A percentile compares a stretch with the other conserved stretches of the same genome.
Conservation (phyloP, 2,113 vertebrate genomes). For the Tyrannus savana region DNA sequence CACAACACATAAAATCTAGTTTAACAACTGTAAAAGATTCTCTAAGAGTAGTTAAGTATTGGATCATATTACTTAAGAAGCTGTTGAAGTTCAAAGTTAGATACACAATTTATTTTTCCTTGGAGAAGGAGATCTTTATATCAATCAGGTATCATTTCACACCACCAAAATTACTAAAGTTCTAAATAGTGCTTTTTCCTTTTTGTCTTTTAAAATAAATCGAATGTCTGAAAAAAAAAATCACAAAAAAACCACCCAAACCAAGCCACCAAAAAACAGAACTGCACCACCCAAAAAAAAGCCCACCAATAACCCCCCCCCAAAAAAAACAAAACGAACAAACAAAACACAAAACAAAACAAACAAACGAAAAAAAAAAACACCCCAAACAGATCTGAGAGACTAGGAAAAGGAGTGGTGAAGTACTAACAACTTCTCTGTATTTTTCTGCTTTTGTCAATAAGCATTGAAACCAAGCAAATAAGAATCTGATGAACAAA, state of each 20-base stretch:
- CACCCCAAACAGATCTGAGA: neutral
- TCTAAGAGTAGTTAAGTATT: neutral
- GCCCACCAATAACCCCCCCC: fast-evolving
- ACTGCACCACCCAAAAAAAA: neutral
- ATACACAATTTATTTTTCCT: neutral
- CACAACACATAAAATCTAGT: neutral
- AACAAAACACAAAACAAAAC: no score
- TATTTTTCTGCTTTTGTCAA: neutral
- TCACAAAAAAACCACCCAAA: neutral
- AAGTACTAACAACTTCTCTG: neutral
- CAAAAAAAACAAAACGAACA: neutral
- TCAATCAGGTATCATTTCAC: neutral
- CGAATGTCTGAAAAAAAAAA: neutral
- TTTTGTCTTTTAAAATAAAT: neutral
- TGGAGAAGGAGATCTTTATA: neutral
- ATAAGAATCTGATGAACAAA: neutral
- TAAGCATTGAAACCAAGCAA: neutral
- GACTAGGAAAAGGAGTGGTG: neutral
- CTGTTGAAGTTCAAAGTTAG: neutral
- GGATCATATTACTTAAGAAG: neutral
- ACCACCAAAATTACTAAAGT: neutral
- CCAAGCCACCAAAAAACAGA: neutral
- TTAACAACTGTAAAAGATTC: neutral
- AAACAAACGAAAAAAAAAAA: neutral
- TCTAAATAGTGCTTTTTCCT: neutral